These are phyloP conservation scores for Phrynocephalus versicolor DNA, from an alignment of 2,113 vertebrate species.

Conservation along the genomic window DNA sequence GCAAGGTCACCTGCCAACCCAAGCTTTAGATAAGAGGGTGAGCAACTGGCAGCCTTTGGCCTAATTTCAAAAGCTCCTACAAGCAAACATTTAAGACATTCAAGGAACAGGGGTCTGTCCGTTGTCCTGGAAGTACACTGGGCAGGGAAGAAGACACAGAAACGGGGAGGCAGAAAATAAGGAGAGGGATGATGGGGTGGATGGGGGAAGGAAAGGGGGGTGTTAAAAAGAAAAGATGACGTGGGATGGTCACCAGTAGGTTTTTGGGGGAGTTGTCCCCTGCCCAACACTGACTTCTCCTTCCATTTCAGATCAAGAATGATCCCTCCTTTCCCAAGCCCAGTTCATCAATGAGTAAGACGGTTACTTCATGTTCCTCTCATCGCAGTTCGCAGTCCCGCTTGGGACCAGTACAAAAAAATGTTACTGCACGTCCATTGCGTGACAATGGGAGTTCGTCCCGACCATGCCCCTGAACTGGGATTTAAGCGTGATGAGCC, in stretches of 20 bases:
- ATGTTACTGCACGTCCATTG: too few relatives aligned
- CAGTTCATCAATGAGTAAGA: too few relatives aligned
- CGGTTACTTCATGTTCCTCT: too few relatives aligned
- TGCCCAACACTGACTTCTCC: not conserved
- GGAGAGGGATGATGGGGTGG: not conserved
- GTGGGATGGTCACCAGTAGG: too few relatives aligned
- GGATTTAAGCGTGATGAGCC: too few relatives aligned
- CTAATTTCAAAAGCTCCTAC: not conserved
- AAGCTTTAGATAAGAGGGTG: not conserved
- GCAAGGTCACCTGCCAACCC: conserved; percentile 9
- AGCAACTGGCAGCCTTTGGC: not conserved
- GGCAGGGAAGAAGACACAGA: not conserved
- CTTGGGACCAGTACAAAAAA: too few relatives aligned
- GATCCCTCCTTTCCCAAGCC: too few relatives aligned
- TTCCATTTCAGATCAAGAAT: not conserved
- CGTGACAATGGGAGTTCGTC: too few relatives aligned
- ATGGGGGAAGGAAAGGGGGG: too few relatives aligned
- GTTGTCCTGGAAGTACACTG: not conserved
- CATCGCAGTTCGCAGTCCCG: too few relatives aligned
- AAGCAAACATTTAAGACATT: not conserved
- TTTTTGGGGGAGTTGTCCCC: too few relatives aligned
- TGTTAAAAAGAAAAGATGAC: not conserved
- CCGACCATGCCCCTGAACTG: too few relatives aligned
- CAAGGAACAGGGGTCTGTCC: not conserved
- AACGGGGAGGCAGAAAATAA: not conserved